Evolutionary conservation across 2,797 vertebrate genomes (phyloP).

Genomic region (Thripadectes ignobilis): DNA sequence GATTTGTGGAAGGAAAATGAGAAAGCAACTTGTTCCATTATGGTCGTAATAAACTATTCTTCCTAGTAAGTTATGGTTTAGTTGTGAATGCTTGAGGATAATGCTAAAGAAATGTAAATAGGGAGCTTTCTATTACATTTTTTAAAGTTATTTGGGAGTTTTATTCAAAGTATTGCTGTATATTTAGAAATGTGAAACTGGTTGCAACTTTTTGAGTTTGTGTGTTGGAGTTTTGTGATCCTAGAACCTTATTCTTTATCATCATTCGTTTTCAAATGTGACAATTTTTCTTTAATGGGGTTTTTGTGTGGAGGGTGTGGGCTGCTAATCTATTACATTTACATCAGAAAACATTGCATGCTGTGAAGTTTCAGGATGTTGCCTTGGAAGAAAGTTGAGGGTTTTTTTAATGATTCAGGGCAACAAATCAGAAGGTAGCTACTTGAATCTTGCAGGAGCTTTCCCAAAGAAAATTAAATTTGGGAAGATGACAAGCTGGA

Average conservation of each 20-base stretch:
- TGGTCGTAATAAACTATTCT: not conserved
- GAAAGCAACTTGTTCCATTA: not conserved
- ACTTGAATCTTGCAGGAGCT: not conserved
- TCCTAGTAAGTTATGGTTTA: not conserved
- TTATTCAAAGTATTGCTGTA: not conserved
- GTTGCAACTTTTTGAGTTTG: not conserved
- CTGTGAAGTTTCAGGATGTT: not conserved
- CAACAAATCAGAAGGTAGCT: not conserved
- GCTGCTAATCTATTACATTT: not conserved
- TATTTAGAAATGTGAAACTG: not conserved
- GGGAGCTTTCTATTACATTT: not conserved
- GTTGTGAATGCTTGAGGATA: not conserved
- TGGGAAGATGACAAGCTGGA: not conserved
- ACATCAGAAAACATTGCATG: not conserved
- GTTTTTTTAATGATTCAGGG: not conserved
- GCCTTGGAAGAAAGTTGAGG: not conserved
- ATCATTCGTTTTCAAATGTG: not conserved
- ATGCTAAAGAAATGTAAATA: not conserved
- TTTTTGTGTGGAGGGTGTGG: not conserved
- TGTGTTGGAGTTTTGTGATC: not conserved
- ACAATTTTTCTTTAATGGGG: not conserved
- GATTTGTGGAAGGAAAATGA: not conserved
- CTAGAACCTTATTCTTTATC: not conserved
- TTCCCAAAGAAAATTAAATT: not conserved
- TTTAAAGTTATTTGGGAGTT: not conserved